These are phyloP conservation scores for Macrosoma leucophasiata DNA, from an alignment of 2,888 invertebrate genomes.

Conservation along the genomic window DNA sequence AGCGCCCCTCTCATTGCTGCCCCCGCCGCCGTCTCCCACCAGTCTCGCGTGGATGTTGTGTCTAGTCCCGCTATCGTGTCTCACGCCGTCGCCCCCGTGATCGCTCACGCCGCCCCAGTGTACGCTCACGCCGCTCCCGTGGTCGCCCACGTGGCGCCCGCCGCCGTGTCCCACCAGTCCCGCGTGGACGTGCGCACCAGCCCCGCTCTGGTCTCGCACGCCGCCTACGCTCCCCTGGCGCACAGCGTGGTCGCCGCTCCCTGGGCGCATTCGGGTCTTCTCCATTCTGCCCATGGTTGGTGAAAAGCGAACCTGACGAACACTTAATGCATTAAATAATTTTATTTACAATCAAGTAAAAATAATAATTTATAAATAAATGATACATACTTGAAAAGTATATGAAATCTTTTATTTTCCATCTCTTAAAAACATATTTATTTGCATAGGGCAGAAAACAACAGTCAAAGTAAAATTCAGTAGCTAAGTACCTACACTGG, in stretches of 20 bases:
- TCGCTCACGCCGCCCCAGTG: constrained; percentile 37
- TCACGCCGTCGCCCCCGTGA: constrained; percentile 32
- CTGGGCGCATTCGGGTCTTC: constrained; percentile 43
- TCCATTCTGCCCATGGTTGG: constrained; percentile 49
- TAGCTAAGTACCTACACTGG: too few species aligned
- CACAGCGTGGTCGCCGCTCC: constrained; percentile 39
- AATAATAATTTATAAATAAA: constrained; percentile 35
- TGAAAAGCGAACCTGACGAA: constrained; percentile 57
- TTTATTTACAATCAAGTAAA: constrained; percentile 35
- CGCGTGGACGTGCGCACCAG: constrained; percentile 42
- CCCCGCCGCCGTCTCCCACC: constrained; percentile 66
- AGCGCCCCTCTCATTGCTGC: constrained; percentile 50
- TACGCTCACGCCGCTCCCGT: constrained; percentile 38
- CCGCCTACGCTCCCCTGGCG: constrained; percentile 34
- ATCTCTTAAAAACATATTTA: too few species aligned
- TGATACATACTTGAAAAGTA: constrained; percentile 14
- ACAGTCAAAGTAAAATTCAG: too few species aligned
- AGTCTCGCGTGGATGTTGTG: constrained; percentile 59
- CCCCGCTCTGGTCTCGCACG: constrained; percentile 28
- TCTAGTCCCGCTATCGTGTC: constrained; percentile 30
- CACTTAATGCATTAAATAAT: constrained; percentile 34
- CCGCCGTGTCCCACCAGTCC: constrained; percentile 52
- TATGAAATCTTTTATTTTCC: neutral
- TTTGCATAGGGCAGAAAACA: too few species aligned
- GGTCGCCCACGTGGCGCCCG: constrained; percentile 30